Evolutionary conservation across 2,797 vertebrate species (phyloP), one percentile per base, ranked within the genome.

Genomic region (Bryconaethiops microstoma): DNA sequence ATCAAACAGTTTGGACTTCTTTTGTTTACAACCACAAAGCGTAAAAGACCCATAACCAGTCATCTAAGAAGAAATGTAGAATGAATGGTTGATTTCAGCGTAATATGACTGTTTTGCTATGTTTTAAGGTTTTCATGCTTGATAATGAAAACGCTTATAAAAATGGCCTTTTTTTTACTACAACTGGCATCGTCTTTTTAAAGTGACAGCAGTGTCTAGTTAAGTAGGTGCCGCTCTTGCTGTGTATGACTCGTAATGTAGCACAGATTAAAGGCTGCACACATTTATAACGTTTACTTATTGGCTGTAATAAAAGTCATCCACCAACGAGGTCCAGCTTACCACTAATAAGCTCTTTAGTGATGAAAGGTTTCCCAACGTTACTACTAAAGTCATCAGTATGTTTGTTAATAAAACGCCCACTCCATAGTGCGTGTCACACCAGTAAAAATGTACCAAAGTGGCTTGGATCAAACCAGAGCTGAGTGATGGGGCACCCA

Each of bases 251-350:
- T 72, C 7, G 52, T 63, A 73, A 68, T 48, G 19, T 57, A 23
- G 23, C 39, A 52, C 52, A 76, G 72, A 60, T 79, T 69, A 83
- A 71, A 75, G 19, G 39, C 16, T 23, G 42, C 64, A n/a, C 4
- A 79, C 25, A 13, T 59, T 62, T 80, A 75, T 67, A 71, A 57
- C 17, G 14, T 63, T 42, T 19, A 2, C 40, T 23, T 77, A 73
- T 73, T 59, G 21, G 60, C 77, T 57, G 19, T 54, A n/a, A 71
- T n/a, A 35, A 9, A 71, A 13, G 60, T 10, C 55, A 74, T 59
- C 29, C n/a, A 13, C 48, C 73, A 63, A 77, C 19, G 65, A 73
- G 12, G 65, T 77, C 29, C 48, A 68, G 40, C 65, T 68, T 19
- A 40, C 5, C 4, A 19, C 25, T 55, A 45, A 77, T 12, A 2